Base-by-base conservation (phyloP, 2,888 invertebrate genomes). In the Stenolophus ochropezus region DNA sequence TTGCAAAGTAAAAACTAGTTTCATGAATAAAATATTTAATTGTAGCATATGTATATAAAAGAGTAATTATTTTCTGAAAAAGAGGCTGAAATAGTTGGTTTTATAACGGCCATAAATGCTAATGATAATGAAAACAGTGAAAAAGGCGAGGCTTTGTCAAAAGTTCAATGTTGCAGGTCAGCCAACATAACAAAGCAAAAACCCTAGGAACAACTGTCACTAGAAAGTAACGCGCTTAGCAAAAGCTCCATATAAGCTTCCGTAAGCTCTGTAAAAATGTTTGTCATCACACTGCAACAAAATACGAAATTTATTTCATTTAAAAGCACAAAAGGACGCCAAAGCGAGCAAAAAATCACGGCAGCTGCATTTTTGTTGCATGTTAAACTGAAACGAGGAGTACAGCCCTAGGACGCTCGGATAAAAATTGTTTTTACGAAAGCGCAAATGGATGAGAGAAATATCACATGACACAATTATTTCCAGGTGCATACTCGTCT, bases 231-330 rank as follows among this genome's bases (percentile, higher is more conserved):
- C 65, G 65, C 65, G 73, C 73, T 73, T 73, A 73, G 33, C 49
- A 47, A 49, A 73, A 69, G 65, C 65, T 69, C 61, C 65, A 69
- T 69, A 69, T 69, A 69, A 69, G 65, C 65, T 69, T 33, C 65
- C 27, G 65, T 33, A 69, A 73, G 73, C 73, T 73, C 49, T 73
- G 53, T 25, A 76, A 76, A 76, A 76, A 76, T 33, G 56, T 56
- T 56, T 76, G 76, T 76, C 58, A 76, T 58, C 76, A 58, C 58
- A 76, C 33, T 69, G 65, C 65, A 69, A 58, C 53, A 56, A 76
- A 76, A 76, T 76, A 76, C 58, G 33, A 76, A 76, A 76, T 76
- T 76, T 76, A 58, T 76, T 76, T 76, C 76, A 76, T 76, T 76
- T 76, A 76, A 76, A 76, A 76, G 20, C 56, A 56, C 56, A 53